Evolutionary conservation across 2,113 vertebrate genomes (phyloP).

Genomic region (Coreoperca whiteheadi): DNA sequence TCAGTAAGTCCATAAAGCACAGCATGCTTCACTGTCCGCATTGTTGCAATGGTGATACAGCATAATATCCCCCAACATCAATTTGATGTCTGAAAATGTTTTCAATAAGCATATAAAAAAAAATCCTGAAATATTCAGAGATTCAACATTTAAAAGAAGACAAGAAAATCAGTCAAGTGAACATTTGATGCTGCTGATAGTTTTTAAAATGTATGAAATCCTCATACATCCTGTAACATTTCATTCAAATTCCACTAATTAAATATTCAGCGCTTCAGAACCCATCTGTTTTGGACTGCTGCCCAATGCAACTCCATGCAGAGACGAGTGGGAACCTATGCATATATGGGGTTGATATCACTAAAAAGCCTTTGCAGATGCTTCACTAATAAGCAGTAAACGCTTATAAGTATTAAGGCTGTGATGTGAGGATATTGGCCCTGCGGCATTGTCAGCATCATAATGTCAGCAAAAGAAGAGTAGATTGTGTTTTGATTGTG

Average conservation of each 20-base stretch:
- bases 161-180: not conserved
- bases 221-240: not conserved
- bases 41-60: not conserved
- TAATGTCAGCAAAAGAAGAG: not conserved
- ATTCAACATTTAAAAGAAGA: slow-evolving; percentile 15
- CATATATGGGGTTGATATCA: not conserved
- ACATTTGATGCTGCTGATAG: not conserved
- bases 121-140: not conserved
- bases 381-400: not conserved
- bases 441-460: not conserved
- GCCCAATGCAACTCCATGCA: not conserved
- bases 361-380: not conserved
- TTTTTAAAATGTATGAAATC: not conserved
- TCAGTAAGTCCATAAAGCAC: not conserved
- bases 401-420: not conserved
- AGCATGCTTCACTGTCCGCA: not conserved
- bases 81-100: not conserved
- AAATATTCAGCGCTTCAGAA: slow-evolving; percentile 39
- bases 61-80: not conserved
- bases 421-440: not conserved
- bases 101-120: not conserved
- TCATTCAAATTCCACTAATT: slow-evolving; percentile 30
- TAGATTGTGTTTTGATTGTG: not conserved
- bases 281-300: not conserved
- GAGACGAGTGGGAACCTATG: not conserved